These are phyloP conservation scores for Leptarthrus brevirostris DNA, from an alignment of 2,888 invertebrate genomes.

Conservation along the genomic window DNA sequence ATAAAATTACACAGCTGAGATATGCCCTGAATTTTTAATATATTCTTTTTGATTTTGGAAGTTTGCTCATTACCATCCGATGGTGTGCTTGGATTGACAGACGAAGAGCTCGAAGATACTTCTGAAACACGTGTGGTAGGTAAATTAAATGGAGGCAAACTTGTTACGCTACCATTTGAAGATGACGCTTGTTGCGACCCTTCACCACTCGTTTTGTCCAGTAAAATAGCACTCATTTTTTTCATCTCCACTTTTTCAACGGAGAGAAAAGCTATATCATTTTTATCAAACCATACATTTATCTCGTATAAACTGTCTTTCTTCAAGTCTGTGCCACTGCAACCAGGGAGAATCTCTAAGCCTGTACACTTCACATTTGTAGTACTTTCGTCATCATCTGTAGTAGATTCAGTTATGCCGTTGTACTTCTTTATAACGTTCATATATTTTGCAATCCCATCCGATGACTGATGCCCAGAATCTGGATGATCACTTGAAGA, in stretches of 20 bases:
- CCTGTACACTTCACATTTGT: conserved; percentile 38
- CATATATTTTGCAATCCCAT: conserved; percentile 55
- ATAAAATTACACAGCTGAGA: conserved; percentile 56
- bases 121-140: conserved; percentile 47
- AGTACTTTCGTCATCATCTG: conserved; percentile 53
- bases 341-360: neutral
- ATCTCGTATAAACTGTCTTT: conserved; percentile 55
- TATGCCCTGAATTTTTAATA: conserved; percentile 55
- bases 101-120: conserved; percentile 48
- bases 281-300: conserved; percentile 54
- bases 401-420: conserved; percentile 55
- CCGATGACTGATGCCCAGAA: conserved; percentile 54
- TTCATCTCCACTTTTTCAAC: conserved; percentile 55
- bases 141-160: conserved; percentile 51
- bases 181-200: conserved; percentile 43
- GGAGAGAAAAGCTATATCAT: conserved; percentile 55
- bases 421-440: conserved; percentile 54
- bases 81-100: conserved; percentile 51
- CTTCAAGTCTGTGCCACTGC: conserved; percentile 42
- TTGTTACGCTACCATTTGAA: conserved; percentile 56
- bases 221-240: conserved; percentile 7
- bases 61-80: conserved; percentile 37
- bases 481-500: conserved; percentile 19
- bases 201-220: conserved; percentile 48
- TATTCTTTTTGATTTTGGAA: conserved; percentile 46